Evolutionary conservation across 2,888 invertebrate species (phyloP), one percentile per base, ranked within the genome.

Genomic region (Eustalomyia histrio): DNA sequence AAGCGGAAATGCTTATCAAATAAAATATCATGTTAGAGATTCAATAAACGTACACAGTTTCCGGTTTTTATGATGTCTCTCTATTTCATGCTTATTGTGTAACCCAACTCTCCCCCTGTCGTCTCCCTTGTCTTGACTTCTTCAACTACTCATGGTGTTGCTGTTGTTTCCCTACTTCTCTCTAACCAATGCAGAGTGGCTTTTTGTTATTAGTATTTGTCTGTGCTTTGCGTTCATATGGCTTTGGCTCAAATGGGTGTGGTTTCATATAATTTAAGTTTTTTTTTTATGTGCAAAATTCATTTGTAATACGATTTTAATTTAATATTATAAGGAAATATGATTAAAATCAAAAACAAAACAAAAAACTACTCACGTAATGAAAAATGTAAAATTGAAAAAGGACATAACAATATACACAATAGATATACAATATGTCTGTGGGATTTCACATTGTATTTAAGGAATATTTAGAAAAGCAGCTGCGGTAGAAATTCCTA

Each of bases 1-100:
- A 76, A 80, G 57, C 76, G 80, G 80, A 80, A 80, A 80, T 80
- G 76, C 80, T 80, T 80, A 80, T 76, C 80, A 80, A 76, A 76
- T 80, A 65, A 61, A 75, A 75, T 71, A 53, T 63, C 71, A 76
- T 72, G 80, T 72, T 80, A 63, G 61, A 68, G 80, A 80, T 76
- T 76, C 76, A 80, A 80, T 80, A 80, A 80, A 72, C 80, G 80
- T 76, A 61, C 67, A 72, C 69, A 68, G 80, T 61, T 80, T 80
- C 80, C 80, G 76, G 67, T 76, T 67, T 69, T 71, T 80, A 67
- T 71, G 65, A 80, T 67, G 55, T 80, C 79, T 75, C 79, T 75
- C 79, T 50, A 79, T 71, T 75, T 63, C 67, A 72, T 76, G 33
- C 50, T 76, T 57, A 58, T 72, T 80, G 61, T 80, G 61, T 63